Evolutionary conservation across 2,113 vertebrate genomes (phyloP).

Genomic region (Microtus pennsylvanicus): DNA sequence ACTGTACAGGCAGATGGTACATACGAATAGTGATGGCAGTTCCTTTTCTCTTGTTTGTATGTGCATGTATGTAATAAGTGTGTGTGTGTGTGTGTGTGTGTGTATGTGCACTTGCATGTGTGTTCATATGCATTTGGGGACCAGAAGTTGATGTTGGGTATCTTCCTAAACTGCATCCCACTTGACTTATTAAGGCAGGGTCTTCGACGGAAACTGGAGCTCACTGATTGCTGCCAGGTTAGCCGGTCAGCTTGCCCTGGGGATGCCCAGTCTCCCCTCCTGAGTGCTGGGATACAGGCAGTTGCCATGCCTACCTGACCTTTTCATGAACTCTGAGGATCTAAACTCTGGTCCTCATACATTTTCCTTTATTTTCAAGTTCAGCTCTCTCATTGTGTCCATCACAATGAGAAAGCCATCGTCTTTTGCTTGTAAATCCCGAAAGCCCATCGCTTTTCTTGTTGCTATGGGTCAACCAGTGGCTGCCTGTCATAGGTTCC

Average conservation of each 20-base stretch:
- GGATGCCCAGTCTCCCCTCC: background rate
- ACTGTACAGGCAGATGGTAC: background rate
- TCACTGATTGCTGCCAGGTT: background rate
- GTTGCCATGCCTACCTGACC: background rate
- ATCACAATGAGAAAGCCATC: no score
- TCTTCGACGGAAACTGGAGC: background rate
- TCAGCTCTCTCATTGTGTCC: background rate
- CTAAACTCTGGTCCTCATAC: background rate
- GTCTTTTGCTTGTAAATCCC: background rate
- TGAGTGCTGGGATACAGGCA: background rate
- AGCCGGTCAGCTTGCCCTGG: background rate
- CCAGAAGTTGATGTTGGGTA: background rate
- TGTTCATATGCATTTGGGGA: background rate
- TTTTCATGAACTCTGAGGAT: background rate
- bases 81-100: background rate
- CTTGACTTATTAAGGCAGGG: background rate
- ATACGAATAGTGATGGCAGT: background rate
- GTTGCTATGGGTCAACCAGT: background rate
- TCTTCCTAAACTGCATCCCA: background rate
- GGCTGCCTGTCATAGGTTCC: background rate
- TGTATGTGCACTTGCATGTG: background rate
- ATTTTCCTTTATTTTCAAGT: background rate
- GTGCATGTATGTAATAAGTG: background rate
- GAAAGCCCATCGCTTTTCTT: background rate
- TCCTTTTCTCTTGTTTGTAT: background rate